Evolutionary conservation across 2,797 vertebrate species (phyloP).

Genomic region (Microctenopoma lineatum): DNA sequence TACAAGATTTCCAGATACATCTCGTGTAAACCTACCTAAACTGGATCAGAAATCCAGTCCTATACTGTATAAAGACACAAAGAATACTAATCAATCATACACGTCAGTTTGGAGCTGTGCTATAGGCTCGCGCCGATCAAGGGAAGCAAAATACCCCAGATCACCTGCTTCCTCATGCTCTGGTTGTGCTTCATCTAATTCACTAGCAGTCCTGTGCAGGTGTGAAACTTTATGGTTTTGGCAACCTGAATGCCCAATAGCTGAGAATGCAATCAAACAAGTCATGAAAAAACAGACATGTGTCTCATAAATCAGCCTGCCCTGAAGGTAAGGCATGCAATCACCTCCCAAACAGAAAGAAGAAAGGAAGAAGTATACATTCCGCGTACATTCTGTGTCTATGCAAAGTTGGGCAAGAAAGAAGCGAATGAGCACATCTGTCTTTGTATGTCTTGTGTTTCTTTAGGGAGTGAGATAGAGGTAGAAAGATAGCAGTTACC

Average conservation of each 20-base stretch:
- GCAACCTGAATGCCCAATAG: conserved; percentile 65
- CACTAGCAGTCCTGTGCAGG: conserved; percentile 68
- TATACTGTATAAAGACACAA: conserved; percentile 12
- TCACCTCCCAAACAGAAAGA: conserved; percentile 44
- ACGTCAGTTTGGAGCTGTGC: conserved; percentile 24
- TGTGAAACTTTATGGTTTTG: conserved; percentile 80
- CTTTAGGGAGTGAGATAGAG: conserved; percentile 26
- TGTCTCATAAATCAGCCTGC: conserved; percentile 78
- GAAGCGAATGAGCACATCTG: conserved; percentile 55
- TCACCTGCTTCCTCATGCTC: conserved; percentile 67
- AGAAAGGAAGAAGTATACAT: conserved; percentile 61
- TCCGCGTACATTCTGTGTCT: conserved; percentile 52
- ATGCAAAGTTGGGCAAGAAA: conserved; percentile 50
- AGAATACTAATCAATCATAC: conserved; percentile 55
- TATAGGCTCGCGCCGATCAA: conserved; percentile 46
- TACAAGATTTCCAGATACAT: background rate
- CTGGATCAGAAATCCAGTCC: conserved; percentile 15
- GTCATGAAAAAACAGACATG: conserved; percentile 82
- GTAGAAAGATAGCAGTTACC: conserved; percentile 41
- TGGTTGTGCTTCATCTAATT: conserved; percentile 44
- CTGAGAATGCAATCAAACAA: conserved; percentile 84
- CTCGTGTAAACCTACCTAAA: background rate
- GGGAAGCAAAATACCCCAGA: conserved; percentile 52
- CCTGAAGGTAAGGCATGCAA: conserved; percentile 67
- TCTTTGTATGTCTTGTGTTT: conserved; percentile 47